These are phyloP conservation scores for Eupithecia pulchellata DNA, from an alignment of 2,888 invertebrate genomes.

Conservation along the genomic window DNA sequence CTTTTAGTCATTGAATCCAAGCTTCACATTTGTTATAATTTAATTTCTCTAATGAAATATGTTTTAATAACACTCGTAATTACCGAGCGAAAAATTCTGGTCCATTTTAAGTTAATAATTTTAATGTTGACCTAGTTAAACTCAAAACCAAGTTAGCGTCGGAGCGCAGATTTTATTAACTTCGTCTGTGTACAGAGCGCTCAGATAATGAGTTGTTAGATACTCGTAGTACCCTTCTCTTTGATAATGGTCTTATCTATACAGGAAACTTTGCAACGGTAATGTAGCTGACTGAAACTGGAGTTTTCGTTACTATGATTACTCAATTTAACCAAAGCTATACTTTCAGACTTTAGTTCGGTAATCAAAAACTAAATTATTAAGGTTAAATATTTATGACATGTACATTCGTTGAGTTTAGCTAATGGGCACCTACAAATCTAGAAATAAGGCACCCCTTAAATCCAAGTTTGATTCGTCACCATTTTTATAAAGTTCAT, in stretches of 20 bases:
- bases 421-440: neutral
- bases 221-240: neutral
- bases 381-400: neutral
- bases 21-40: neutral
- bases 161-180: slow-evolving; percentile 7
- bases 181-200: neutral
- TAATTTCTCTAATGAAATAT: neutral
- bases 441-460: neutral
- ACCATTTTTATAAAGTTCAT: neutral
- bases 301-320: slow-evolving; percentile 2
- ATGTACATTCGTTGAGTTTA: neutral
- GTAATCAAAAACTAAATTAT: no score
- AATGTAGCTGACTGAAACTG: neutral
- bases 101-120: neutral
- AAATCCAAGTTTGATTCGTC: neutral
- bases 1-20: no score
- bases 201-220: slow-evolving; percentile 8
- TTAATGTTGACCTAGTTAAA: slow-evolving; percentile 1
- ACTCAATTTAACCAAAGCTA: neutral
- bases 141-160: neutral
- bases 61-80: neutral
- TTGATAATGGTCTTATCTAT: slow-evolving; percentile 7
- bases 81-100: neutral
- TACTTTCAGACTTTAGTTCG: no score
- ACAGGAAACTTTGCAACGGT: slow-evolving; percentile 1